Base-by-base conservation (phyloP, 1,140 invertebrate species). In the Centruroides vittatus region DNA sequence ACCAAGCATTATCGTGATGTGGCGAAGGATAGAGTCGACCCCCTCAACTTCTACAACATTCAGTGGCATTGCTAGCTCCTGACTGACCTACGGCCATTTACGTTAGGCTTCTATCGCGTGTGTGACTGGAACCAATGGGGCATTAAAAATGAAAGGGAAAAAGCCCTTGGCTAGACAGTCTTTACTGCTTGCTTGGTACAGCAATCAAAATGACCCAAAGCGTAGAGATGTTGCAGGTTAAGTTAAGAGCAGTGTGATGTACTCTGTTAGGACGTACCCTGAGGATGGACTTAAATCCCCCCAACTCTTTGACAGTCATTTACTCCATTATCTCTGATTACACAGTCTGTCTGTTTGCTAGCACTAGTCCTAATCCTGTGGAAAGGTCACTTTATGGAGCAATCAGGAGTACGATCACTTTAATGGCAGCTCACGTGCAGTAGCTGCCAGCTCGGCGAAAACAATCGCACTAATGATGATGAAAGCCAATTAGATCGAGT, bases 281-380 rank as follows among this genome's bases (percentile, higher is more conserved):
- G 23, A 41, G 41, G 41, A 41, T 41, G 41, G 41, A 41, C 41
- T 41, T 41, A 36, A 34, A 34, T 35, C 35, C 54, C 54, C 54
- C 35, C 12, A 55, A 55, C 54, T 55, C 54, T 55, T 55, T 55
- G 54, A 55, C 54, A 55, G 54, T 55, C 54, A 55, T 55, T 55
- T 55, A 55, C 23, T 35, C 54, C 54, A 55, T 55, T 55, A 55
- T 12, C 54, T 36, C 54, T 55, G 54, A 55, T 55, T 55, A 55
- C 54, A 35, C 35, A 34, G 41, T 41, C 41, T 41, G 41, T 41
- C 41, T 41, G 41, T 41, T 41, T 41, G 41, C 41, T 41, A 41
- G 23, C 23, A 34, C 11, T 55, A 12, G 34, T 12, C 54, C 35
- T 55, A 55, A 55, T 55, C 54, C 54, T 34, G 35, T 36, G 35